Conservation (phyloP, 2,888 invertebrate species). For the Phrixothrix hirtus region DNA sequence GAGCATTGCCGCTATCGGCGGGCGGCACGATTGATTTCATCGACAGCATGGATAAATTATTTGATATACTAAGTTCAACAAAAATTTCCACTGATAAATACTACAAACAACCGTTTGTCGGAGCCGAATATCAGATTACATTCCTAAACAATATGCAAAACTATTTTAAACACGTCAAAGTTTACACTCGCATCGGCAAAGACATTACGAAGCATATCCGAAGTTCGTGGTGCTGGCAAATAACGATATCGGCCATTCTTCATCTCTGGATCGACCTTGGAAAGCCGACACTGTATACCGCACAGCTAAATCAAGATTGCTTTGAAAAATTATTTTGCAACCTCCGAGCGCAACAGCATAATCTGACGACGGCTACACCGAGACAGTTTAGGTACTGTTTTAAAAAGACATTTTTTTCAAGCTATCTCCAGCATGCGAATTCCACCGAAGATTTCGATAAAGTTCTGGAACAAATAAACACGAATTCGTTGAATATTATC, state of each 20-base stretch:
- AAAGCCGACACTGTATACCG: constrained; percentile 32
- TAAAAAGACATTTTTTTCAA: constrained; percentile 29
- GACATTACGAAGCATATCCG: too few relatives aligned
- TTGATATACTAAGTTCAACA: constrained; percentile 37
- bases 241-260: neutral
- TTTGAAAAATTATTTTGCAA: constrained; percentile 6
- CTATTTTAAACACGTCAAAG: too few relatives aligned
- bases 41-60: constrained; percentile 35
- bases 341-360: constrained; percentile 34
- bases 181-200: too few relatives aligned
- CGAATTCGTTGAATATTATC: too few relatives aligned
- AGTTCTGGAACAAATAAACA: too few relatives aligned
- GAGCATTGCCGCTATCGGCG: constrained; percentile 25
- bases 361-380: constrained; percentile 34
- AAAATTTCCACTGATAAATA: constrained; percentile 11
- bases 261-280: constrained; percentile 6
- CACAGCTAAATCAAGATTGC: constrained; percentile 26
- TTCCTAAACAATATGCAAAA: neutral
- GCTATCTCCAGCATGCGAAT: constrained; percentile 14
- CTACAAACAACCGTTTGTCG: neutral
- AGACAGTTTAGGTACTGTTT: constrained; percentile 25
- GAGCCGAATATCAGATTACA: neutral
- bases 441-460: too few relatives aligned
- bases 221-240: too few relatives aligned
- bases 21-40: constrained; percentile 28